Evolutionary conservation across 2,113 vertebrate genomes (phyloP).

Genomic region (Poeciliopsis turrubarensis): DNA sequence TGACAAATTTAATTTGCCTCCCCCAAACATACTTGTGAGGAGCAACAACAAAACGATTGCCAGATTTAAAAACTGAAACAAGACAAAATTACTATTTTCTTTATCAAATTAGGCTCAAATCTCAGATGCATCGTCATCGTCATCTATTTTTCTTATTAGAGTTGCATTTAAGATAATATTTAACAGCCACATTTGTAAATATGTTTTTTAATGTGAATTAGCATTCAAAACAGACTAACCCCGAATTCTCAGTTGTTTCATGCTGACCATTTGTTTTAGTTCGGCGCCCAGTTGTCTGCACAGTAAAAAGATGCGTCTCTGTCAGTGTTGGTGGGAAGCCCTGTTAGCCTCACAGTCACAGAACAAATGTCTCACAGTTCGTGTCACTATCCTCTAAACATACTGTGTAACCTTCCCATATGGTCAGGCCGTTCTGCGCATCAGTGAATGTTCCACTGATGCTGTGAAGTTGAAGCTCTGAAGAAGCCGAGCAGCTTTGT

Average conservation of each 20-base stretch:
- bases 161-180: no score
- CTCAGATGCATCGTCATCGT: no score
- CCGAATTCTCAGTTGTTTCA: neutral
- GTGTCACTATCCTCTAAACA: neutral
- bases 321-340: neutral
- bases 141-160: no score
- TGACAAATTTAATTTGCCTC: no score
- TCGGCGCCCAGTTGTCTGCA: neutral
- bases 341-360: neutral
- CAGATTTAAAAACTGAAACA: no score
- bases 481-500: slow-evolving; percentile 13
- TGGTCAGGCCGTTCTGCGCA: neutral
- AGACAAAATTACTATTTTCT: no score
- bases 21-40: no score
- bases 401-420: slow-evolving; percentile 3
- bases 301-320: neutral
- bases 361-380: slow-evolving; percentile 2
- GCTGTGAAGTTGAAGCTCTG: neutral
- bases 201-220: no score
- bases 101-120: no score
- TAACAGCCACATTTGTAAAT: neutral
- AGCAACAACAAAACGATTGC: no score
- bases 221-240: no score
- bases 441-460: neutral
- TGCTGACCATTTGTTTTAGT: neutral